Percentiles rank a stretch among this genome's conserved stretches.
These are phyloP conservation scores for Xenus cinereus DNA, from an alignment of 2,113 vertebrate genomes.

Conservation along the genomic window DNA sequence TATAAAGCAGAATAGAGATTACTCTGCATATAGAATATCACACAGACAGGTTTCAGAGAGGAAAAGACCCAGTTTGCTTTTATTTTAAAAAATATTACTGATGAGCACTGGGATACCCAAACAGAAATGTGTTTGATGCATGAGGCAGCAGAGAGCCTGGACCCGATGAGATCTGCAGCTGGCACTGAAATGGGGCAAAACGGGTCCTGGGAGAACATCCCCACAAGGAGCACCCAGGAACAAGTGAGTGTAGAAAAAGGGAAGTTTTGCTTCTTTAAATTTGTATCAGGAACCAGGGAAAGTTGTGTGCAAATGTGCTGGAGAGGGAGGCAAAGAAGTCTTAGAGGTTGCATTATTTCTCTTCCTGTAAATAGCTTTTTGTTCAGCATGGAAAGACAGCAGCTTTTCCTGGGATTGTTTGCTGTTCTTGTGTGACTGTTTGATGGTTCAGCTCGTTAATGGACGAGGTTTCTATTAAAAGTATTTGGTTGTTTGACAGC, in stretches of 20 bases:
- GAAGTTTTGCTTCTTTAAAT: background rate
- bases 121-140: background rate
- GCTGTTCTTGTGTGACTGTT: background rate
- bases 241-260: background rate
- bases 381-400: slow-evolving; percentile 2
- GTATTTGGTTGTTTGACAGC: background rate
- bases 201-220: background rate
- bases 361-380: slow-evolving; percentile 5
- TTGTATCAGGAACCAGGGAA: background rate
- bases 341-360: background rate
- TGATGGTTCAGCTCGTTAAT: background rate
- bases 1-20: background rate
- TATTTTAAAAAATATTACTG: background rate
- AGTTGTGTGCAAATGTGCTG: background rate
- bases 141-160: background rate
- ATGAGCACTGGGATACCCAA: background rate
- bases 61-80: background rate
- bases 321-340: background rate
- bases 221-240: background rate
- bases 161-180: rapidly evolving
- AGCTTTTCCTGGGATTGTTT: slow-evolving; percentile 6
- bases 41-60: background rate
- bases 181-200: background rate
- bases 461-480: background rate
- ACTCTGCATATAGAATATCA: background rate